A percentile compares a stretch with the other conserved stretches of the same genome.
These are phyloP conservation scores for Enteromius mattozi DNA, from an alignment of 2,797 vertebrate genomes.

Conservation along the genomic window DNA sequence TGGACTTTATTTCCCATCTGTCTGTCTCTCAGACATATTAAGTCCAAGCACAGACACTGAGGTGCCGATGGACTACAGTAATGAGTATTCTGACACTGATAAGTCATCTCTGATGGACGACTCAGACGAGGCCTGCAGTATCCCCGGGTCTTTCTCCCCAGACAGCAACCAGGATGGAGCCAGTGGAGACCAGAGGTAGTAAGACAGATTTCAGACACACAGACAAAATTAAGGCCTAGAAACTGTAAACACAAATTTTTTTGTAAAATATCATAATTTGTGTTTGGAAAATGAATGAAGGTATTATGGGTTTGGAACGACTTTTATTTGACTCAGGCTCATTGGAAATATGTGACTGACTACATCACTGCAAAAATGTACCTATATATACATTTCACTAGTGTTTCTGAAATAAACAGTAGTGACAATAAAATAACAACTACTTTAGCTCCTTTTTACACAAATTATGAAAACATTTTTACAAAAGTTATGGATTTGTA, in stretches of 20 bases:
- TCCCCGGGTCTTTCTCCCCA: conserved; percentile 85
- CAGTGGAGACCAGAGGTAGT: conserved; percentile 84
- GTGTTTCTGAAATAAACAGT: background rate
- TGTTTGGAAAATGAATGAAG: too few species aligned
- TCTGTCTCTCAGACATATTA: conserved; percentile 72
- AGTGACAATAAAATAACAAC: background rate
- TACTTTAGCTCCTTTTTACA: background rate
- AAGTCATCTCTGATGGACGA: conserved; percentile 85
- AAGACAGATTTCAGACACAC: conserved; percentile 2
- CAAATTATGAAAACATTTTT: background rate
- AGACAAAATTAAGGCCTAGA: background rate
- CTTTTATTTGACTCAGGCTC: background rate
- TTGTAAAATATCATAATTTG: too few species aligned
- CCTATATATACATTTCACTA: background rate
- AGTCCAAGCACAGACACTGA: conserved; percentile 80
- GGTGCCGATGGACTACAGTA: conserved; percentile 86
- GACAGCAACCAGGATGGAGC: conserved; percentile 81
- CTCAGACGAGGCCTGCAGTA: conserved; percentile 82
- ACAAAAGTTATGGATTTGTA: background rate
- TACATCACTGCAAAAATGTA: background rate
- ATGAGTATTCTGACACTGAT: conserved; percentile 81
- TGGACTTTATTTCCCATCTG: background rate
- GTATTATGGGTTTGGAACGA: too few species aligned
- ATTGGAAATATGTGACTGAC: background rate
- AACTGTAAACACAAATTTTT: background rate